Conservation (phyloP, 2,797 vertebrate species). For the Molossus alvarezi region DNA sequence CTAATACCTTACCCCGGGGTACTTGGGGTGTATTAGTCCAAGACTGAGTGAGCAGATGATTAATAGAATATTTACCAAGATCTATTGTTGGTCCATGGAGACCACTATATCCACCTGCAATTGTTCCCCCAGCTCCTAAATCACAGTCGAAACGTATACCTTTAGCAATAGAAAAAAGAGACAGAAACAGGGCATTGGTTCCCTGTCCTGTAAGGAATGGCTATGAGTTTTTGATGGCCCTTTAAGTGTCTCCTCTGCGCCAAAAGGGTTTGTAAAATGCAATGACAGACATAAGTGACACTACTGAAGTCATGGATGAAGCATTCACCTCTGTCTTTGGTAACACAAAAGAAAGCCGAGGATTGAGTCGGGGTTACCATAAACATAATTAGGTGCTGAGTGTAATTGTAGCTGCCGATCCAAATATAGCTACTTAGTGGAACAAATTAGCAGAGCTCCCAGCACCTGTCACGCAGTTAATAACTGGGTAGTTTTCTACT, state of each 20-base stretch:
- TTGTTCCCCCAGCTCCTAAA: not conserved
- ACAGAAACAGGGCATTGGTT: not conserved
- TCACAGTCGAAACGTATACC: not conserved
- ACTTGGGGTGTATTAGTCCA: not conserved
- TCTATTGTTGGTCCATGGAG: not conserved
- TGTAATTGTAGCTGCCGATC: not conserved
- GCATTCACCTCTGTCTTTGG: not conserved
- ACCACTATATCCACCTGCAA: not conserved
- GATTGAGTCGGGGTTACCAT: not conserved
- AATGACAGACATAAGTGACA: not conserved
- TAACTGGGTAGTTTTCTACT: not conserved
- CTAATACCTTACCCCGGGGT: not conserved
- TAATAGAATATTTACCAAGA: not conserved
- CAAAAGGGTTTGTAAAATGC: conserved; percentile 29
- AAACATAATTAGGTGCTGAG: not conserved
- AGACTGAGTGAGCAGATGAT: not conserved
- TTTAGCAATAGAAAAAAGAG: not conserved
- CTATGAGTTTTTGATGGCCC: not conserved
- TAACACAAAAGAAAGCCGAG: not conserved
- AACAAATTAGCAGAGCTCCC: not conserved
- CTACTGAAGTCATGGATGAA: not conserved
- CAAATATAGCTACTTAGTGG: not conserved
- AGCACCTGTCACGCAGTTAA: not conserved
- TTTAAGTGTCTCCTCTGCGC: not conserved
- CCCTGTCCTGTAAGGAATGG: not conserved